phyloP scores from a whole-genome alignment of 2,888 invertebrate species.

The Eutolmus rufibarbis region DNA sequence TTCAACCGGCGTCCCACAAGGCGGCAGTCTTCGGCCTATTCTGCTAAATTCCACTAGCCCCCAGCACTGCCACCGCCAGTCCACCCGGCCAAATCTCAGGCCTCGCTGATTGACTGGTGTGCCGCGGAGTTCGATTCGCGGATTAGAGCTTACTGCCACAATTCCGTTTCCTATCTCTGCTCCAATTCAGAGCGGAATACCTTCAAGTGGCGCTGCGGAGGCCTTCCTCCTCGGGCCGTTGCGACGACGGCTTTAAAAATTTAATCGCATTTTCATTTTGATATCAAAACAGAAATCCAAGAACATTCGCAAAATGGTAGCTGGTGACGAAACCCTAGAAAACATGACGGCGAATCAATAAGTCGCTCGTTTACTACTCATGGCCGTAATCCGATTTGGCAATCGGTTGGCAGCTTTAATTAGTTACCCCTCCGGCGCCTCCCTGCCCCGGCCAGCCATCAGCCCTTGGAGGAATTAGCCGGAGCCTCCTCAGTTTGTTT shows the following conservation, averaged over 20 bases:
- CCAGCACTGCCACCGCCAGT: neutral
- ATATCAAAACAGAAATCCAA: slow-evolving; percentile 35
- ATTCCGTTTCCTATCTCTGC: slow-evolving; percentile 13
- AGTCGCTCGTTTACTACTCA: neutral
- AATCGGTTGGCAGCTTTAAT: slow-evolving; percentile 44
- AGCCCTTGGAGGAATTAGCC: neutral
- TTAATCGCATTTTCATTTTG: slow-evolving; percentile 23
- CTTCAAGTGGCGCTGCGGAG: neutral
- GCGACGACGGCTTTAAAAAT: slow-evolving; percentile 2
- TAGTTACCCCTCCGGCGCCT: neutral
- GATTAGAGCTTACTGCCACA: neutral
- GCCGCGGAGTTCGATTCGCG: neutral
- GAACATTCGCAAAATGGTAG: slow-evolving; percentile 30
- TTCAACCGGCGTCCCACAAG: neutral
- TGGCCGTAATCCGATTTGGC: slow-evolving; percentile 38
- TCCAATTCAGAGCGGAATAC: slow-evolving; percentile 7
- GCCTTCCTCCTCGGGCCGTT: neutral
- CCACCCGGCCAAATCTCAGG: neutral
- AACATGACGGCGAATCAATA: slow-evolving; percentile 21
- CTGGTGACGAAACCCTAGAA: slow-evolving; percentile 24
- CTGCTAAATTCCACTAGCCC: neutral
- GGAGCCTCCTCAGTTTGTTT: neutral
- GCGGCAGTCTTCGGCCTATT: neutral
- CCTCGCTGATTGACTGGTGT: neutral
- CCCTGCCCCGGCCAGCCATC: neutral